Evolutionary conservation across 2,888 invertebrate species (phyloP).

Genomic region (Drosophila conformis): DNA sequence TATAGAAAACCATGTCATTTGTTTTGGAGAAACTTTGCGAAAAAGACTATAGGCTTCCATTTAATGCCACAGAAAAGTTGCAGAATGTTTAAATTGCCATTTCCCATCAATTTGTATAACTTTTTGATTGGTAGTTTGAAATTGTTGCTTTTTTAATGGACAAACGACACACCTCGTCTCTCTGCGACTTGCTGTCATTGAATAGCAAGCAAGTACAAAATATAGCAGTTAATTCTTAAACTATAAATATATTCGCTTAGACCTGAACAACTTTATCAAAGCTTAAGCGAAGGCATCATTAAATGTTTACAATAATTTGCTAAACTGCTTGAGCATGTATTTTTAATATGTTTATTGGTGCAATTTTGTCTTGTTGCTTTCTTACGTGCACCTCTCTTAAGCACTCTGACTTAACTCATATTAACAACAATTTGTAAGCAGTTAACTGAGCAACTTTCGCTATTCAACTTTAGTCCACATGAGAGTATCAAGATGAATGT

Average conservation of each 20-base stretch:
- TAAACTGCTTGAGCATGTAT: background rate
- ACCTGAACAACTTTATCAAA: background rate
- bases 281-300: background rate
- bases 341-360: background rate
- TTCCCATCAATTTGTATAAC: background rate
- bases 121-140: background rate
- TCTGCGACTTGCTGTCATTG: background rate
- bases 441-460: conserved; percentile 10
- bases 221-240: background rate
- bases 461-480: conserved; percentile 14
- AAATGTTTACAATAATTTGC: background rate
- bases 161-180: background rate
- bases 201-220: background rate
- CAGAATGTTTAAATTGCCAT: background rate
- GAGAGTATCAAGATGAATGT: conserved; percentile 12
- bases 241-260: background rate
- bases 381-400: background rate
- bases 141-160: background rate
- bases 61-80: background rate
- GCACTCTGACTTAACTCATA: background rate
- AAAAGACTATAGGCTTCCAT: background rate
- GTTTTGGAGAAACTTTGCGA: too few species aligned
- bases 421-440: conserved; percentile 12
- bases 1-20: background rate
- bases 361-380: background rate